Conservation (phyloP, 2,797 vertebrate species). For the Prunella strophiata region DNA sequence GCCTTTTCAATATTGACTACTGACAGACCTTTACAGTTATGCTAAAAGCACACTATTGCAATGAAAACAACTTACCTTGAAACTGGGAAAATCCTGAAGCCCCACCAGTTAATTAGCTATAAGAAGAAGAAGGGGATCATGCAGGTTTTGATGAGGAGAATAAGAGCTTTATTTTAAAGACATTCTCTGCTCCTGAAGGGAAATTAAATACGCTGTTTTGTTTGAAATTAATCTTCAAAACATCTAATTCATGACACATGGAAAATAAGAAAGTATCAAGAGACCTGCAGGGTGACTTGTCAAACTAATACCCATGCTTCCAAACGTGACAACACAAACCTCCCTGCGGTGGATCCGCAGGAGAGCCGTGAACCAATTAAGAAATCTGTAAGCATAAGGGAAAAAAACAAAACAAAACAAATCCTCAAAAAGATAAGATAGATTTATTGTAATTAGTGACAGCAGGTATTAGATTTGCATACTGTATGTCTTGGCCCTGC, state of each 20-base stretch:
- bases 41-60: background rate
- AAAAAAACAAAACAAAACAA: background rate
- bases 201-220: background rate
- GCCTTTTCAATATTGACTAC: background rate
- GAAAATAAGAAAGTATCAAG: background rate
- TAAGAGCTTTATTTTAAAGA: constrained; percentile 3
- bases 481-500: background rate
- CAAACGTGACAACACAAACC: background rate
- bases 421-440: background rate
- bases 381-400: background rate
- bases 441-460: background rate
- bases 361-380: background rate
- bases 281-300: background rate
- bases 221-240: constrained; percentile 15
- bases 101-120: background rate
- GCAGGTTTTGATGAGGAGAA: background rate
- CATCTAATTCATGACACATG: background rate
- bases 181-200: background rate
- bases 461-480: background rate
- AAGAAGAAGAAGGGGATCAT: background rate
- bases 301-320: background rate
- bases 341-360: background rate
- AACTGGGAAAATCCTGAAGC: background rate
- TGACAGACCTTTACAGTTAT: background rate
- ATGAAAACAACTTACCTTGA: background rate